Percentiles rank a stretch among this genome's conserved stretches.
phyloP scores from a whole-genome alignment of 2,797 vertebrate genomes.

The Coranthus polyacanthus region DNA sequence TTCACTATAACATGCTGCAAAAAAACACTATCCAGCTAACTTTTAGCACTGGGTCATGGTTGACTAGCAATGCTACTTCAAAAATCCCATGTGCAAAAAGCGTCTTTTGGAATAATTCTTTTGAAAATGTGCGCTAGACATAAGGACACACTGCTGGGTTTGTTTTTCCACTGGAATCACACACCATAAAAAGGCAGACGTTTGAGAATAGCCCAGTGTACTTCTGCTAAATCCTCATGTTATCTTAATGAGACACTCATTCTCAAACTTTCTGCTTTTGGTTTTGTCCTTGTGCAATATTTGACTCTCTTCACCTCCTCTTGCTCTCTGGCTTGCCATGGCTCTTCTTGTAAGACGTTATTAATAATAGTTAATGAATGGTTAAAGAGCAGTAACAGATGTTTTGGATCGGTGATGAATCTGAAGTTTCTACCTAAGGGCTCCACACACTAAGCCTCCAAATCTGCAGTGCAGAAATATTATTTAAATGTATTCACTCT shows the following conservation, averaged over 20 bases:
- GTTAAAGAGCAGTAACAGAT: constrained; percentile 19
- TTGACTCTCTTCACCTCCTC: neutral
- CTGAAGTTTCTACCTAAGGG: constrained; percentile 3
- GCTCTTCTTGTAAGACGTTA: neutral
- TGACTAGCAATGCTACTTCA: too few species aligned
- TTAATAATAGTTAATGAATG: constrained; percentile 10
- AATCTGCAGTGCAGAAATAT: constrained; percentile 21
- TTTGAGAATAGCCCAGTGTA: neutral
- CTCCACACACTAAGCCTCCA: constrained; percentile 17
- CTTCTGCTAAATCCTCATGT: neutral
- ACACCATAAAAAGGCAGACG: neutral
- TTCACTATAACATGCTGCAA: too few species aligned
- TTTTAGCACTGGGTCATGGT: too few species aligned
- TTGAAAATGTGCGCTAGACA: too few species aligned
- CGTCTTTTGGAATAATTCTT: too few species aligned
- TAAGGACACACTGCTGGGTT: too few species aligned
- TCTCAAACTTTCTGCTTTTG: neutral
- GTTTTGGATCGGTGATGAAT: constrained; percentile 10
- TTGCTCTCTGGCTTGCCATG: neutral
- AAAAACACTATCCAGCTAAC: too few species aligned
- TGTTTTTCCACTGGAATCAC: too few species aligned
- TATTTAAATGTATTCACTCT: constrained; percentile 42
- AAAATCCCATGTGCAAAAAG: too few species aligned
- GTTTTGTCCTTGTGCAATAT: neutral
- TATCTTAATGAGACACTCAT: neutral